phyloP scores from a whole-genome alignment of 1,140 invertebrate species.

The Drosophila oshimai region DNA sequence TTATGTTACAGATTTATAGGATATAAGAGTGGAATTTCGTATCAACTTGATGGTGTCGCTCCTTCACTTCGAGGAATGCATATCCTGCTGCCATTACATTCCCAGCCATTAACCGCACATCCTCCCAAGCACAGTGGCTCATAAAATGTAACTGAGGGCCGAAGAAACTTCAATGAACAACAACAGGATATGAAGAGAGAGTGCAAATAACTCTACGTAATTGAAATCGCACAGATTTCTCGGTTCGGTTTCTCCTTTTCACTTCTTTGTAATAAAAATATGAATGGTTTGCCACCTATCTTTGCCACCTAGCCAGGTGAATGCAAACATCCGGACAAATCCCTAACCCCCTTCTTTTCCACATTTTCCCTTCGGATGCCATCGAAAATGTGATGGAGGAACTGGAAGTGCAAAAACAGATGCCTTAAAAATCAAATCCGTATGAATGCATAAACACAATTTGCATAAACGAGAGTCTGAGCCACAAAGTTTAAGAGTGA shows the following conservation, averaged over 20 bases:
- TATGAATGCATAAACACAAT: conserved; percentile 34
- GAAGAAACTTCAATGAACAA: conserved; percentile 30
- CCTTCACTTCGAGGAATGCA: conserved; percentile 43
- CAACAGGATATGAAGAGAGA: not conserved
- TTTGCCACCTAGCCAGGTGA: not conserved
- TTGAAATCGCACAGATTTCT: conserved; percentile 57
- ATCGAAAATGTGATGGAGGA: conserved; percentile 19
- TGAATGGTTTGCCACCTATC: conserved; percentile 23
- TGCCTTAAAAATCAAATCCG: conserved; percentile 37
- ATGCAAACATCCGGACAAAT: conserved; percentile 30
- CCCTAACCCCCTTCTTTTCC: not conserved
- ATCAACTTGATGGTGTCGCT: conserved; percentile 32
- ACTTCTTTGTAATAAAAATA: conserved; percentile 45
- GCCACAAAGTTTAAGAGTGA: conserved; percentile 14
- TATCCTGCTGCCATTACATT: conserved; percentile 59
- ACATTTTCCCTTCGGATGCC: not conserved
- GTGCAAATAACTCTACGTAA: conserved; percentile 33
- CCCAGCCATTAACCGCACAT: conserved; percentile 48
- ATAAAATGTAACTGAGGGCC: conserved; percentile 46
- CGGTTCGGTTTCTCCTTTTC: conserved; percentile 10
- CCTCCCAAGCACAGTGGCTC: conserved; percentile 11
- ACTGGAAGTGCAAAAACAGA: conserved; percentile 36
- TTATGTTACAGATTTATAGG: conserved; percentile 53
- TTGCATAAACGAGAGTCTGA: conserved; percentile 22
- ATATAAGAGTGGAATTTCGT: conserved; percentile 42